A percentile compares a stretch with the other conserved stretches of the same genome.
Conservation (phyloP, 2,797 vertebrate species). For the Muscicapa comitata region DNA sequence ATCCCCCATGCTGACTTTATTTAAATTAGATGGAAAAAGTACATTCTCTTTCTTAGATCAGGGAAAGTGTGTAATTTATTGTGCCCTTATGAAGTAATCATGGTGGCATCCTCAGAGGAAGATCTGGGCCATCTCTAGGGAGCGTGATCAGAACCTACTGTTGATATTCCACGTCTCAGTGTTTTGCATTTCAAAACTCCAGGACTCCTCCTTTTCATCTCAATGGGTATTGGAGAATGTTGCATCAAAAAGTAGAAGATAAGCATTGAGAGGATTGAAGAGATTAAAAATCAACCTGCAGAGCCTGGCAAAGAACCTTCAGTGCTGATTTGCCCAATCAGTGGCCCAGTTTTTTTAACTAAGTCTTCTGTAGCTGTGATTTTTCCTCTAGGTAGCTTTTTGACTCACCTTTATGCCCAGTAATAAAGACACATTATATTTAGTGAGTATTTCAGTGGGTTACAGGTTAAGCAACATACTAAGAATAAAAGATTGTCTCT, state of each 20-base stretch:
- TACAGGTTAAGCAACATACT: slow-evolving; percentile 3
- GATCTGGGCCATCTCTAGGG: slow-evolving; percentile 36
- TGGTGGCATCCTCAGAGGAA: not conserved
- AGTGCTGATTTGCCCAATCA: not conserved
- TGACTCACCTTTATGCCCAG: not conserved
- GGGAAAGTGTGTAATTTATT: not conserved
- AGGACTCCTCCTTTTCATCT: slow-evolving; percentile 44
- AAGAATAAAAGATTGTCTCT: slow-evolving; percentile 8
- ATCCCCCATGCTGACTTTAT: not conserved
- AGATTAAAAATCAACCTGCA: not conserved
- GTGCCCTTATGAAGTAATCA: not conserved
- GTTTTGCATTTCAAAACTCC: slow-evolving; percentile 61
- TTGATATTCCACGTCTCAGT: slow-evolving; percentile 53
- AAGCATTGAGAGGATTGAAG: not conserved
- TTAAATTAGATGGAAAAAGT: not conserved
- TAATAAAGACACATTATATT: not conserved
- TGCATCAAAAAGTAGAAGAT: slow-evolving; percentile 62
- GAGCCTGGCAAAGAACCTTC: not conserved
- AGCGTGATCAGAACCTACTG: slow-evolving; percentile 29
- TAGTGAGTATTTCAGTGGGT: not conserved
- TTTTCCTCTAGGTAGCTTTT: not conserved
- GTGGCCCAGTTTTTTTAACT: not conserved
- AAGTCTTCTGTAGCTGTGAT: not conserved
- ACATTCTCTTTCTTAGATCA: not conserved
- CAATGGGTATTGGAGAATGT: not conserved